Percentiles rank a stretch among this genome's conserved stretches.
Evolutionary conservation across 1,140 invertebrate species (phyloP).

Genomic region (Pseudomyrmex dendroicus): DNA sequence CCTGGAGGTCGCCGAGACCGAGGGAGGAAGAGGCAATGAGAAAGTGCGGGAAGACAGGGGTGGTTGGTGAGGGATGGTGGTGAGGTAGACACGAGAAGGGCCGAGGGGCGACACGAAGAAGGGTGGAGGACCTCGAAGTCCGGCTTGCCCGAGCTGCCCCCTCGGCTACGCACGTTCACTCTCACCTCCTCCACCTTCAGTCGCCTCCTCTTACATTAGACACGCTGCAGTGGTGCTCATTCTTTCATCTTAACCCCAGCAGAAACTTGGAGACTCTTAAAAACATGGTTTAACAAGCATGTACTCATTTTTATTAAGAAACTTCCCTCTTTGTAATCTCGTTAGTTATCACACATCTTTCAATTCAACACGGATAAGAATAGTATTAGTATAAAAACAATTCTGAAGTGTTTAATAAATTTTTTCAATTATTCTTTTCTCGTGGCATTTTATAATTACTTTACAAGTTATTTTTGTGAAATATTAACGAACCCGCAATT

Average conservation of each 20-base stretch:
- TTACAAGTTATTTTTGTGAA: too few relatives aligned
- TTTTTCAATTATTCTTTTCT: too few relatives aligned
- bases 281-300: neutral
- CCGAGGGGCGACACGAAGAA: slow-evolving; percentile 61
- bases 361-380: too few relatives aligned
- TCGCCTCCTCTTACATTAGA: slow-evolving; percentile 77
- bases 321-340: too few relatives aligned
- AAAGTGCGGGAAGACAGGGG: slow-evolving; percentile 65
- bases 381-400: too few relatives aligned
- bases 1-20: slow-evolving; percentile 71
- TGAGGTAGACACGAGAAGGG: slow-evolving; percentile 46
- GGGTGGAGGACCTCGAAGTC: slow-evolving; percentile 76
- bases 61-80: slow-evolving; percentile 40
- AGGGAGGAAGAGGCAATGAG: slow-evolving; percentile 57
- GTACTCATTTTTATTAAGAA: too few relatives aligned
- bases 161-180: slow-evolving; percentile 79
- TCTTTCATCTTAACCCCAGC: neutral
- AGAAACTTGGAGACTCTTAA: neutral
- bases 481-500: too few relatives aligned
- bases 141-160: slow-evolving; percentile 79
- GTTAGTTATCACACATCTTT: too few relatives aligned
- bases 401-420: too few relatives aligned
- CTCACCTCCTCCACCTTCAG: slow-evolving; percentile 74
- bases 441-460: too few relatives aligned
- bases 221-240: slow-evolving; percentile 72